These are phyloP conservation scores for Empis stercorea DNA, from an alignment of 2,888 invertebrate genomes.

Conservation along the genomic window DNA sequence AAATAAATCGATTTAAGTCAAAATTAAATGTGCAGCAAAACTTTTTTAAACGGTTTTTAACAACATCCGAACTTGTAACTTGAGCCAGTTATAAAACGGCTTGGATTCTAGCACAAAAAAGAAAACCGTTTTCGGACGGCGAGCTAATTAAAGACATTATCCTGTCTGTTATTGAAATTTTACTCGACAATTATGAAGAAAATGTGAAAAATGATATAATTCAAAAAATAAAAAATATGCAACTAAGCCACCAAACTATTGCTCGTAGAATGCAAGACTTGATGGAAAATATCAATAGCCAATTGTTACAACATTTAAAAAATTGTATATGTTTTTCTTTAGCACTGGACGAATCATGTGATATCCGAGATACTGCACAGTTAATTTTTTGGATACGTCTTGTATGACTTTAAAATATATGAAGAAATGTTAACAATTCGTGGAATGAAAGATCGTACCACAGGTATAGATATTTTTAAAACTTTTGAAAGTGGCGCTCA, in stretches of 20 bases:
- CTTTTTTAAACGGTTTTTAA: background rate
- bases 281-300: background rate
- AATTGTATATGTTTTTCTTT: slow-evolving; percentile 4
- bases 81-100: background rate
- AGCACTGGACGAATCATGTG: slow-evolving; percentile 16
- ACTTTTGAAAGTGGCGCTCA: slow-evolving; percentile 9
- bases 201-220: slow-evolving; percentile 1
- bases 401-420: slow-evolving; percentile 6
- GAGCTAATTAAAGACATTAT: background rate
- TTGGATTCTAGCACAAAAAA: background rate
- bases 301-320: background rate
- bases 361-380: slow-evolving; percentile 15
- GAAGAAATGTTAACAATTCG: slow-evolving; percentile 10
- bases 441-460: slow-evolving; percentile 10
- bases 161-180: background rate
- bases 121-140: background rate
- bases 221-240: background rate
- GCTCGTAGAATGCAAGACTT: slow-evolving; percentile 1
- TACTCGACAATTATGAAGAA: background rate
- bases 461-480: slow-evolving; percentile 15
- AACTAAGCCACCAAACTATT: slow-evolving; percentile 1
- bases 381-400: slow-evolving; percentile 13
- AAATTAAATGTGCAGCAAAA: background rate
- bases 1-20: background rate
- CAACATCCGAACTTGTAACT: background rate